A percentile compares a stretch with the other conserved stretches of the same genome.
Evolutionary conservation across 2,888 invertebrate genomes (phyloP).

Genomic region (Phyllotreta cruciferae): DNA sequence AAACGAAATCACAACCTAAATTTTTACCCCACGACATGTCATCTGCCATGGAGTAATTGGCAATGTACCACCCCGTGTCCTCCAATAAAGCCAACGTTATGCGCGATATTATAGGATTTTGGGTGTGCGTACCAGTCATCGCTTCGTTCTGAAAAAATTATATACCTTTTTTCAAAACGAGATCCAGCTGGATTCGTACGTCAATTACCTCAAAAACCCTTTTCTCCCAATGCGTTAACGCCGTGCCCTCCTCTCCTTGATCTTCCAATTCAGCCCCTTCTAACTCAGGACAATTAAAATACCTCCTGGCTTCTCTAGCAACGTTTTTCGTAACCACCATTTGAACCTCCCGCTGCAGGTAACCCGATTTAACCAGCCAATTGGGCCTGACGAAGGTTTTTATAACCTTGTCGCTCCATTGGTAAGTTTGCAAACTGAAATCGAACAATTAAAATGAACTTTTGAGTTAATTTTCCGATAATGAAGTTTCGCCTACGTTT

Average conservation of each 20-base stretch:
- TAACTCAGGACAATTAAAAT: constrained; percentile 85
- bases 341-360: constrained; percentile 55
- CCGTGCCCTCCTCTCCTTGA: constrained; percentile 96
- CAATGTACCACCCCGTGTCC: constrained; percentile 96
- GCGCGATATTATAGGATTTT: constrained; percentile 95
- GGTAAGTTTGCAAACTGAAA: constrained; percentile 84
- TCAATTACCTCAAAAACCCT: constrained; percentile 87
- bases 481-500: constrained; percentile 69
- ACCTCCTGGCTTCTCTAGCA: constrained; percentile 82
- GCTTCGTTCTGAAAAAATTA: constrained; percentile 83
- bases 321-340: constrained; percentile 83
- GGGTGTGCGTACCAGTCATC: constrained; percentile 99
- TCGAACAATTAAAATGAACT: not conserved
- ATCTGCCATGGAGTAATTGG: constrained; percentile 88
- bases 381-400: constrained; percentile 69
- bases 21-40: constrained; percentile 88
- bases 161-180: not conserved
- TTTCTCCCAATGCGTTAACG: constrained; percentile 99
- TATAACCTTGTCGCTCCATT: constrained; percentile 93
- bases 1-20: constrained; percentile 93
- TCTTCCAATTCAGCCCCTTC: constrained; percentile 98
- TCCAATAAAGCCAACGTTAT: constrained; percentile 97
- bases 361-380: constrained; percentile 56
- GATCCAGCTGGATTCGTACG: not conserved
- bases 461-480: constrained; percentile 1